Evolutionary conservation across 2,113 vertebrate species (phyloP).

Genomic region (Mus pahari): DNA sequence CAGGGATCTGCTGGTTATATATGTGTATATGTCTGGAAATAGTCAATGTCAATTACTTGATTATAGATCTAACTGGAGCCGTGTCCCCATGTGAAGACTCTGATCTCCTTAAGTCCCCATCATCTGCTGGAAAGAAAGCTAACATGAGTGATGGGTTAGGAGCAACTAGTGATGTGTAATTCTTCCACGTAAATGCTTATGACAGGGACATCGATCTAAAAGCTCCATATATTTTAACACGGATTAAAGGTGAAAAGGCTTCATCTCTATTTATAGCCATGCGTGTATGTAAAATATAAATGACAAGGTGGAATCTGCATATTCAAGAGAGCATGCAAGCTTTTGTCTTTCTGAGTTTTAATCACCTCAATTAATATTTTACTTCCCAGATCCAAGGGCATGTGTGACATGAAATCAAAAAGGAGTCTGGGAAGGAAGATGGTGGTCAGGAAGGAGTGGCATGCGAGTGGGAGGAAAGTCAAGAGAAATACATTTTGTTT

Average conservation of each 20-base stretch:
- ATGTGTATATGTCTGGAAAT: not conserved
- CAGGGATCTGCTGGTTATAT: not conserved
- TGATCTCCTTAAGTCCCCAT: not conserved
- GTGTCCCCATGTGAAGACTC: not conserved
- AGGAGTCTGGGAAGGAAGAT: not conserved
- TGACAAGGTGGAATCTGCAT: not conserved
- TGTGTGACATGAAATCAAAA: no score
- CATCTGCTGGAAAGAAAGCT: conserved; percentile 20
- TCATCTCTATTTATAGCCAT: not conserved
- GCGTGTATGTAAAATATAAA: not conserved
- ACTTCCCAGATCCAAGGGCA: not conserved
- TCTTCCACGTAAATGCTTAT: conserved; percentile 2
- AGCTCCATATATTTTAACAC: not conserved
- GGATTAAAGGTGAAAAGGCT: not conserved
- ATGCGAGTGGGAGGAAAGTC: not conserved
- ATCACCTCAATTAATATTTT: not conserved
- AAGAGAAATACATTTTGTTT: not conserved
- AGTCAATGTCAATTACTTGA: not conserved
- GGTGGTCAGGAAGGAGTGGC: not conserved
- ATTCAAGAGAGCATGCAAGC: accelerated
- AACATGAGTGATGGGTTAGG: not conserved
- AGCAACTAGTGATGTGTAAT: not conserved
- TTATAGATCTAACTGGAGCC: not conserved
- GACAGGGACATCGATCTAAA: not conserved
- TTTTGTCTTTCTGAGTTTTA: not conserved